Base-by-base conservation (phyloP, 2,113 vertebrate species). In the Scomber colias region DNA sequence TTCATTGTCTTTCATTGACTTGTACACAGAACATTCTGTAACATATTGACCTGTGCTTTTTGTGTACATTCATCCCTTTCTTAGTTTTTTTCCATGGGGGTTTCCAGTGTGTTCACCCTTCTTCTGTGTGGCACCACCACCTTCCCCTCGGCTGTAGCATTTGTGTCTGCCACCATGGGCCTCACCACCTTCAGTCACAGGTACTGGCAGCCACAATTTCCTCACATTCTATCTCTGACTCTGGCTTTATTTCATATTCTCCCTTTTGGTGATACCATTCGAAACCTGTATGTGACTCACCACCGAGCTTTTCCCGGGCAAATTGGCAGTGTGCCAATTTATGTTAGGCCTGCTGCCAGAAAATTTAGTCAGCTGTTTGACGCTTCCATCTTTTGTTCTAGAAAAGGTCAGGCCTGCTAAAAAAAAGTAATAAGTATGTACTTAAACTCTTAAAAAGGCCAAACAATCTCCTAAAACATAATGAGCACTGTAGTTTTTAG, bases 101-200 rank as follows among this genome's bases (percentile, higher is more conserved):
- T 97, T 59, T 97, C 97, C 1, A 96, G 98, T 68, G 11, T 98
- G 49, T 99, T 98, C 15, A 96, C 95, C 46, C 88, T 98, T 75
- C 95, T 96, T 60, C 90, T 99, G 60, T 97, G 97, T 61, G 96
- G 97, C 61, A 96, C 95, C 17, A 94, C 89, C 11, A 97, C 95
- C 56, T 99, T 97, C 71, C 92, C 94, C 67, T 93, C 90, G 82
- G 97, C 98, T 0, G 87, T 99, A 11, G 92, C 96, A 69, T 98
- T 97, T 2, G 96, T 97, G 8, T 97, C 98, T 0, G 96, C 95
- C 57, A 96, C 96, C 11, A 96, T 99, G 27, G 96, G 97, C 27
- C 95, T 99, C 55, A 96, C 96, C 92, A 98, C 97, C 77, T 99
- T 99, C 83, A 98, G 97, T 86, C 97, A 99, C 95, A 98, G 98